Conservation (phyloP, 2,113 vertebrate species). For the Emydura subglobosa region DNA sequence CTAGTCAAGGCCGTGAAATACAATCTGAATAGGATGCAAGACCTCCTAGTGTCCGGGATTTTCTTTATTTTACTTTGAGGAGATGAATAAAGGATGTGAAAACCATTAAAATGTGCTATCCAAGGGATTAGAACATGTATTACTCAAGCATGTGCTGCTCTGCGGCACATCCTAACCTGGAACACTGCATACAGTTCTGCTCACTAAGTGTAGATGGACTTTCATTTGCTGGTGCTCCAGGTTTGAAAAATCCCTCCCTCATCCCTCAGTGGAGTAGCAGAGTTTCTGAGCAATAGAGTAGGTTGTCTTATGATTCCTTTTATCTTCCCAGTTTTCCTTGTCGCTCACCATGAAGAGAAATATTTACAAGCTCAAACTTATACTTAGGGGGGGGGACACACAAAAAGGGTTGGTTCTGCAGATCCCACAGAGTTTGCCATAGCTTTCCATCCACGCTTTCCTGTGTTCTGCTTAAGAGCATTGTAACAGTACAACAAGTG, state of each 20-base stretch:
- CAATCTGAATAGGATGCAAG: neutral
- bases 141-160: rapidly evolving
- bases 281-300: neutral
- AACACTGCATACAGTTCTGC: neutral
- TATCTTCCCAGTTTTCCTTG: neutral
- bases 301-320: neutral
- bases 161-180: neutral
- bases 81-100: neutral
- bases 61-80: neutral
- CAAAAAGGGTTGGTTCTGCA: neutral
- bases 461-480: neutral
- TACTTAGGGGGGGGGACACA: neutral
- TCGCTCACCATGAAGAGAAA: neutral
- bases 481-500: neutral
- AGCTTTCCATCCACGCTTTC: rapidly evolving
- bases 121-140: neutral
- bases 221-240: neutral
- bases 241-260: neutral
- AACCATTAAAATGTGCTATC: neutral
- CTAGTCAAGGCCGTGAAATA: neutral
- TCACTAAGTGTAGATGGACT: neutral
- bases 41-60: neutral
- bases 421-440: neutral
- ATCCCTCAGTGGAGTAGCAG: neutral
- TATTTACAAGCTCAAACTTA: neutral